phyloP scores from a whole-genome alignment of 2,888 invertebrate species.

The Pseudeuparius sepicola region DNA sequence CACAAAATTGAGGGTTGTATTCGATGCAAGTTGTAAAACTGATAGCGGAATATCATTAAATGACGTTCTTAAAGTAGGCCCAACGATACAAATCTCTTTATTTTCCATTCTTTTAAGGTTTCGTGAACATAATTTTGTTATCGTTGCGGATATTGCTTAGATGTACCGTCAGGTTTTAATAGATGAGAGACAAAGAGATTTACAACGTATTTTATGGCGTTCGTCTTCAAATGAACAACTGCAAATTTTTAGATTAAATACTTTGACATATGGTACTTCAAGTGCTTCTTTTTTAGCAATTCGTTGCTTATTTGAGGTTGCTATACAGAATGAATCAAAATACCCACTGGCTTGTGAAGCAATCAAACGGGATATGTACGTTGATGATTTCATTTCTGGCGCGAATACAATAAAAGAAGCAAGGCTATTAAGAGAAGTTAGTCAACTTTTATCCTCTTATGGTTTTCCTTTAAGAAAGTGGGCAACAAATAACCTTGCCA shows the following conservation, averaged over 20 bases:
- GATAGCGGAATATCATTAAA: constrained; percentile 17
- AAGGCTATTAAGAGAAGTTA: constrained; percentile 1
- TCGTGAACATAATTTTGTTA: constrained; percentile 18
- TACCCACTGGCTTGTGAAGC: neutral
- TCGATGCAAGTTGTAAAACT: constrained; percentile 13
- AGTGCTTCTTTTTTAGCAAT: constrained; percentile 18
- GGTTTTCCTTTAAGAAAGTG: constrained; percentile 11
- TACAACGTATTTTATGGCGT: constrained; percentile 22
- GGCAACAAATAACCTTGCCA: constrained; percentile 4
- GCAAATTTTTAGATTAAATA: constrained; percentile 16
- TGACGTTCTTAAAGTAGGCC: constrained; percentile 15
- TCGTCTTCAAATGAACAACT: constrained; percentile 10
- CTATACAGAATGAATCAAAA: constrained; percentile 7
- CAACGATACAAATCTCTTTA: constrained; percentile 15
- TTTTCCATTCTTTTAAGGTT: constrained; percentile 21
- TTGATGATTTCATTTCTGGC: constrained; percentile 12
- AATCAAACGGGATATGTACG: constrained; percentile 9
- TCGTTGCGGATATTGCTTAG: constrained; percentile 23
- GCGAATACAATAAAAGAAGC: constrained; percentile 4
- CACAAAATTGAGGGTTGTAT: constrained; percentile 18
- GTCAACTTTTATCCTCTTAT: neutral
- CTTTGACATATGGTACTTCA: constrained; percentile 18
- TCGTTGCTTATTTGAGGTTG: constrained; percentile 12
- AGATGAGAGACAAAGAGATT: constrained; percentile 14
- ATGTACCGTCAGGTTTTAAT: constrained; percentile 24